A percentile compares a stretch with the other conserved stretches of the same genome.
Evolutionary conservation across 2,113 vertebrate genomes (phyloP).

Genomic region (Cromileptes altivelis): DNA sequence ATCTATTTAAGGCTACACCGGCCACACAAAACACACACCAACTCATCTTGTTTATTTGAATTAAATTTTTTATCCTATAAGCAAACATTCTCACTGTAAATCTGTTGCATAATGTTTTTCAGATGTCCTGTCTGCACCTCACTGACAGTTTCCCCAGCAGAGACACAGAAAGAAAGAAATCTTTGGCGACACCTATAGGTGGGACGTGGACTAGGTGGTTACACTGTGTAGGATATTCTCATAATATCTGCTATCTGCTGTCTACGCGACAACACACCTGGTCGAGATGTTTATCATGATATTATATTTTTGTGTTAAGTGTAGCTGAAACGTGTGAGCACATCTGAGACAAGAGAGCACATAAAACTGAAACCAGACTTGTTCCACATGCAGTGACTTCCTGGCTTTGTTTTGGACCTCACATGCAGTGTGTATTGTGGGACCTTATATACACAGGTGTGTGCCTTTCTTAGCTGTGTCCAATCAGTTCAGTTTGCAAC

Average conservation of each 20-base stretch:
- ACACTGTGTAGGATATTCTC: not conserved
- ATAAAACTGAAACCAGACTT: not conserved
- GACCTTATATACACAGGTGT: too few species aligned
- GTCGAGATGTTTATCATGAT: not conserved
- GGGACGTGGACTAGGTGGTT: not conserved
- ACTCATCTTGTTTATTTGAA: conserved; percentile 7
- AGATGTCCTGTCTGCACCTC: conserved; percentile 16
- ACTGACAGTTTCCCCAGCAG: not conserved
- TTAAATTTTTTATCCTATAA: conserved; percentile 3
- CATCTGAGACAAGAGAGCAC: not conserved
- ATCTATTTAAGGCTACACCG: conserved; percentile 15
- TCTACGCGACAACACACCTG: conserved; percentile 5
- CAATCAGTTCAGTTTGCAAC: too few species aligned
- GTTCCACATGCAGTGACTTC: too few species aligned
- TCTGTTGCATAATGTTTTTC: conserved; percentile 42
- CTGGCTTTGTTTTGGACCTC: too few species aligned
- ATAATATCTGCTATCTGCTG: not conserved
- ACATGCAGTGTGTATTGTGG: too few species aligned
- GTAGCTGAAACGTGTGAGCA: not conserved
- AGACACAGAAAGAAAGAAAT: conserved; percentile 3
- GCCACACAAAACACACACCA: conserved; percentile 12
- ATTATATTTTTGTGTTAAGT: not conserved
- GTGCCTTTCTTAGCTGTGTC: too few species aligned
- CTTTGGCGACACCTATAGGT: conserved; percentile 73
- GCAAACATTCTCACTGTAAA: conserved; percentile 14